These are phyloP conservation scores for Drosophila flavopinicola DNA, from an alignment of 2,888 invertebrate genomes.

Conservation along the genomic window DNA sequence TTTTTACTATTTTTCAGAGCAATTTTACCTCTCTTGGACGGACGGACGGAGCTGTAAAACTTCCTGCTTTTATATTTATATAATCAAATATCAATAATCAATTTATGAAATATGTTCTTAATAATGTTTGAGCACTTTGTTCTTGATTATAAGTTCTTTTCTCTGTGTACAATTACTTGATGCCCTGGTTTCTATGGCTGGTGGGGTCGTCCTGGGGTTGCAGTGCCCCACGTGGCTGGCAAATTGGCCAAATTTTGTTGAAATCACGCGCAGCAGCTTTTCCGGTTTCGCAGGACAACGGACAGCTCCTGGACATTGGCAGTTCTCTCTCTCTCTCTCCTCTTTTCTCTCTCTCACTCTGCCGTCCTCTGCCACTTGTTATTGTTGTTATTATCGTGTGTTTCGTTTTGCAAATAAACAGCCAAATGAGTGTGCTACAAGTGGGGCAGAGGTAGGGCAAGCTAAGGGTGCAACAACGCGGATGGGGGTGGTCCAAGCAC, in stretches of 20 bases:
- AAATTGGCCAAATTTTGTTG: conserved; percentile 81
- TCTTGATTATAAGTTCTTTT: too few species aligned
- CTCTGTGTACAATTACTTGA: conserved; percentile 12
- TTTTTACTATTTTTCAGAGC: too few species aligned
- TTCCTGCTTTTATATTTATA: too few species aligned
- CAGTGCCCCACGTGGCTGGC: too few species aligned
- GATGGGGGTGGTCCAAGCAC: background rate
- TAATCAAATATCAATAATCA: too few species aligned
- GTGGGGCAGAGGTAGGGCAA: conserved; percentile 23
- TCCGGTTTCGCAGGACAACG: conserved; percentile 43
- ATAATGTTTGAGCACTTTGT: too few species aligned
- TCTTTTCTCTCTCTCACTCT: background rate
- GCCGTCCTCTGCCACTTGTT: conserved; percentile 46
- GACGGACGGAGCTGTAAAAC: too few species aligned
- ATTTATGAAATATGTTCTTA: too few species aligned
- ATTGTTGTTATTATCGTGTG: conserved; percentile 74
- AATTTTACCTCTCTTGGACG: too few species aligned
- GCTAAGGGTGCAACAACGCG: conserved; percentile 9
- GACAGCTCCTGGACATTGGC: conserved; percentile 29
- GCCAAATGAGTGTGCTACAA: conserved; percentile 75
- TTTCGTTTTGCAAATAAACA: conserved; percentile 77
- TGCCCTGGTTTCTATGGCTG: conserved; percentile 7
- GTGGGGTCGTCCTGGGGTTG: background rate
- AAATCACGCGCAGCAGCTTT: conserved; percentile 73
- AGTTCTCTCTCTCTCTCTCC: background rate